Percentiles rank a stretch among this genome's conserved stretches.
phyloP scores from a whole-genome alignment of 2,797 vertebrate genomes.

The Gouania willdenowi region DNA sequence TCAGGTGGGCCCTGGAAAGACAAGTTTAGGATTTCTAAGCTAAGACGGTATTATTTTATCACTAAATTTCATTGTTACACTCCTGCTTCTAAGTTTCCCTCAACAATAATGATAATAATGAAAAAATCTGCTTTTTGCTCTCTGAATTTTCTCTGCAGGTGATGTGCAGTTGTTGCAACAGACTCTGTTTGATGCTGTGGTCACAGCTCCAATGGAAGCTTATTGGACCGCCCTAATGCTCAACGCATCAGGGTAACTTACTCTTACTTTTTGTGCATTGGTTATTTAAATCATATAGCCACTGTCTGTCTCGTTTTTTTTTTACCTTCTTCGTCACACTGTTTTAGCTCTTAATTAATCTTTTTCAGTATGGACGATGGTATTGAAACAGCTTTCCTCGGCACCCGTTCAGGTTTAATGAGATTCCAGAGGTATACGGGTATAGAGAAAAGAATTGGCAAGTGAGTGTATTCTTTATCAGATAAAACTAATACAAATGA shows the following conservation, averaged over 20 bases:
- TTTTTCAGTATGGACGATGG: conserved; percentile 71
- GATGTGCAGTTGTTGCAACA: conserved; percentile 84
- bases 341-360: neutral
- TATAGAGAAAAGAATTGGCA: conserved; percentile 82
- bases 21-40: too few species aligned
- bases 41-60: too few species aligned
- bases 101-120: too few species aligned
- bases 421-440: conserved; percentile 82
- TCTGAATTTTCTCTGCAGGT: conserved; percentile 64
- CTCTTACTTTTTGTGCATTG: too few species aligned
- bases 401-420: conserved; percentile 89
- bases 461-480: conserved; percentile 67
- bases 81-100: too few species aligned
- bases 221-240: conserved; percentile 93
- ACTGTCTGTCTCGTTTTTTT: too few species aligned
- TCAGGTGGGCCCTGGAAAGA: too few species aligned
- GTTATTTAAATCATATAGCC: too few species aligned
- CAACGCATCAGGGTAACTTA: conserved; percentile 80
- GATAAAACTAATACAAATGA: neutral
- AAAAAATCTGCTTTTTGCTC: neutral
- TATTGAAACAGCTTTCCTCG: conserved; percentile 87
- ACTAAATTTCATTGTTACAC: too few species aligned
- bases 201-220: conserved; percentile 94
- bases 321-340: too few species aligned
- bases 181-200: conserved; percentile 90